Evolutionary conservation across 2,113 vertebrate species (phyloP), one percentile per base, ranked within the genome.

Genomic region (Rhinichthys klamathensis): DNA sequence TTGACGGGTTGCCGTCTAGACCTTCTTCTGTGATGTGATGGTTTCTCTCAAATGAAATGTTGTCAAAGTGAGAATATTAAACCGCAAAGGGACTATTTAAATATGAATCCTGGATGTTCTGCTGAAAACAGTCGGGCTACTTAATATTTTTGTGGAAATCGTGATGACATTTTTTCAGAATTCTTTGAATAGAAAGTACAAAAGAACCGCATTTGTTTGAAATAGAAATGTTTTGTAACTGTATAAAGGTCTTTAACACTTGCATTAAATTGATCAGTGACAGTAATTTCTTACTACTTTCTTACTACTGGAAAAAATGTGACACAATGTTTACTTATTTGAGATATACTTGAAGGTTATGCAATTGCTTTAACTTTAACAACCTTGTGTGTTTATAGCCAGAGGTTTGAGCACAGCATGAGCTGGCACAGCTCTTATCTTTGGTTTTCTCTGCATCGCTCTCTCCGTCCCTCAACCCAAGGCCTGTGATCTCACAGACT

Each of bases 341-440:
- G 10, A 44, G 65, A 69, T 13, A 44, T 44, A 12, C 21, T 72
- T n/a, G 35, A 72, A 72, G 69, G 35, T 21, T 44, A 5, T 13
- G 23, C 70, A 23, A 10, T 70, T 70, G 16, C 70, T 73, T 11
- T 13, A 6, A 46, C 70, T 25, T 10, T 70, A 70, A 70, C 35
- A 70, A 38, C 8, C 32, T 3, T 75, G 38, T 84, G 54, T 15
- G 21, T 16, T 77, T 44, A 25, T 67, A 51, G 69, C n/a, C 35
- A 84, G 63, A 49, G 21, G 23, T 61, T 58, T 56, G 60, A 56
- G 58, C 65, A 79, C 67, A 58, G 84, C 54, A 30, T 83, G 65
- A 80, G 13, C 67, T 88, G 77, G 69, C 49, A 15, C 67, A n/a
- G 60, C 41, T 38, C 80, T 89, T 89, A 88, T 89, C 89, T 89